Evolutionary conservation across 2,888 invertebrate species (phyloP).

Genomic region (Maniola hyperantus): DNA sequence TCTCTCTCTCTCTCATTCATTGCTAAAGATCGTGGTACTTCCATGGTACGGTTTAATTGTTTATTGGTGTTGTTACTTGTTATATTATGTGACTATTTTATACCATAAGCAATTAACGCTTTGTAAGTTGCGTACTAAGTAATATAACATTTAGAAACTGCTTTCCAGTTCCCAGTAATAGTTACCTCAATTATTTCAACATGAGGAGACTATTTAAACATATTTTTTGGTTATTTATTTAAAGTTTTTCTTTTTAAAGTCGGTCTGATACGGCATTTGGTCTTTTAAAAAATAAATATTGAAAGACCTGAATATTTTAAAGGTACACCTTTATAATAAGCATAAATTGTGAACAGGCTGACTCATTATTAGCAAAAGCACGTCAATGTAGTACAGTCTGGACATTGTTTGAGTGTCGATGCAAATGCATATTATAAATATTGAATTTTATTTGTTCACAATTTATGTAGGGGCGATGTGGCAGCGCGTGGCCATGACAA

Average conservation of each 20-base stretch:
- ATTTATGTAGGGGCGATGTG: slow-evolving; percentile 14
- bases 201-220: too few species aligned
- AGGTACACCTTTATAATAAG: slow-evolving; percentile 1
- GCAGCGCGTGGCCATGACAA: slow-evolving; percentile 13
- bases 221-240: not conserved
- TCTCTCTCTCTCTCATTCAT: too few species aligned
- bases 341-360: slow-evolving; percentile 4
- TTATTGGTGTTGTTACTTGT: too few species aligned
- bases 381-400: slow-evolving; percentile 17
- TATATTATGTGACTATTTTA: not conserved
- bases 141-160: not conserved
- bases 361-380: slow-evolving; percentile 23
- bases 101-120: not conserved
- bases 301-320: not conserved
- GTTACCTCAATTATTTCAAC: too few species aligned
- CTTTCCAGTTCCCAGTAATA: too few species aligned
- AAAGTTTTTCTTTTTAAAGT: not conserved
- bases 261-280: not conserved
- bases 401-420: slow-evolving; percentile 21
- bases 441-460: slow-evolving; percentile 20
- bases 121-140: not conserved
- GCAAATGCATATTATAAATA: slow-evolving; percentile 18
- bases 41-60: not conserved
- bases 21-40: too few species aligned
- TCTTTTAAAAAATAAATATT: not conserved